Percentiles rank a stretch among this genome's conserved stretches.
Evolutionary conservation across 2,888 invertebrate genomes (phyloP).

Genomic region (Drosophila mercatorum): DNA sequence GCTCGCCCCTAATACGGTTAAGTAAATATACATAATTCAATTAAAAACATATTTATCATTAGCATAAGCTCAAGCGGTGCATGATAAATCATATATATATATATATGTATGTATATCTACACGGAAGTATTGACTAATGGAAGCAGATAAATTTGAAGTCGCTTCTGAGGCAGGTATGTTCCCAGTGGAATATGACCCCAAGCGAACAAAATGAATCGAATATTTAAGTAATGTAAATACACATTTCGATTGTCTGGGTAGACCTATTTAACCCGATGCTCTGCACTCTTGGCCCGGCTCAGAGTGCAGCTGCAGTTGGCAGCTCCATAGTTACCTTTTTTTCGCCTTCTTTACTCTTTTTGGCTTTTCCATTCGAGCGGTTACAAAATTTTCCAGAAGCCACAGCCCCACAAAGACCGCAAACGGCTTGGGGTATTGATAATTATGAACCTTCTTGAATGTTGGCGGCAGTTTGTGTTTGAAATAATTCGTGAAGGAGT

Average conservation of each 20-base stretch:
- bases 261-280: constrained; percentile 70
- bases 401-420: constrained; percentile 54
- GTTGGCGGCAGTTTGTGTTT: constrained; percentile 77
- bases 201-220: constrained; percentile 2
- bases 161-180: constrained; percentile 31
- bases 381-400: constrained; percentile 72
- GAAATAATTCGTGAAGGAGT: constrained; percentile 78
- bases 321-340: constrained; percentile 44
- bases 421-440: constrained; percentile 55
- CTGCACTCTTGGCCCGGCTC: constrained; percentile 74
- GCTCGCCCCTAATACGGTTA: constrained; percentile 44
- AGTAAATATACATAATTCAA: constrained; percentile 42
- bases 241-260: constrained; percentile 42
- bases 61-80: not conserved
- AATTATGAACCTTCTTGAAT: constrained; percentile 76
- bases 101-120: no score
- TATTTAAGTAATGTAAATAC: constrained; percentile 26
- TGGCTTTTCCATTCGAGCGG: constrained; percentile 35
- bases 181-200: constrained; percentile 25
- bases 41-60: constrained; percentile 52
- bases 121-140: constrained; percentile 28
- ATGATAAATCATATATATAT: constrained; percentile 34
- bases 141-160: constrained; percentile 26
- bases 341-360: not conserved
- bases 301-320: constrained; percentile 39